These are phyloP conservation scores for Limosa lapponica DNA, from an alignment of 2,797 vertebrate species.

Conservation along the genomic window DNA sequence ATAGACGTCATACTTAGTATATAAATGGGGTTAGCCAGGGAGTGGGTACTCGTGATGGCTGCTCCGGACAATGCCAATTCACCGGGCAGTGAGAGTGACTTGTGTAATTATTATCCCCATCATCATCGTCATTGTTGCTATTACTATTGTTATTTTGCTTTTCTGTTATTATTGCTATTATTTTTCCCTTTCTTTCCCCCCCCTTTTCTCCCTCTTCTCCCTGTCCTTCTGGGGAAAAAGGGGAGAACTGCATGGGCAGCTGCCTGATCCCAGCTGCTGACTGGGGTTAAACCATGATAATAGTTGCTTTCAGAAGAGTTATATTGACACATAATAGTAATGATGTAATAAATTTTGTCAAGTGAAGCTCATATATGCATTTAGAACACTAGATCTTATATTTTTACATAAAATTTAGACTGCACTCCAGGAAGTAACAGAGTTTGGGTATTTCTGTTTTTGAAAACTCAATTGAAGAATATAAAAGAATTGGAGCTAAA, in stretches of 20 bases:
- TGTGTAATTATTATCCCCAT: not conserved
- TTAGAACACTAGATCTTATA: not conserved
- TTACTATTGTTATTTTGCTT: not conserved
- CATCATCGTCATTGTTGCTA: not conserved
- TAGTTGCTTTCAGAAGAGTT: not conserved
- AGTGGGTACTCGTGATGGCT: not conserved
- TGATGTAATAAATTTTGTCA: not conserved
- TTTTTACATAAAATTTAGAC: not conserved
- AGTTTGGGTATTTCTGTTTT: not conserved
- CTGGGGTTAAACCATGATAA: not conserved
- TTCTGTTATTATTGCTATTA: not conserved
- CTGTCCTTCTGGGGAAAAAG: not conserved
- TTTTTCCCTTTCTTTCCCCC: not conserved
- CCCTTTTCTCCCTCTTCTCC: not conserved
- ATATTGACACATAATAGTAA: not conserved
- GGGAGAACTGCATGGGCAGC: not conserved
- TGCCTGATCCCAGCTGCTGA: not conserved
- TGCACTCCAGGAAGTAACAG: not conserved
- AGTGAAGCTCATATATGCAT: not conserved
- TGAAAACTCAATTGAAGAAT: not conserved
- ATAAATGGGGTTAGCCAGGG: too few relatives aligned
- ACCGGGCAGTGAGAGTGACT: not conserved
- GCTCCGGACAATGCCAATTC: not conserved
- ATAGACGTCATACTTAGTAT: not conserved
- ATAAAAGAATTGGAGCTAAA: not conserved